A percentile compares a stretch with the other conserved stretches of the same genome.
Conservation (phyloP, 2,113 vertebrate species). For the Neomonachus schauinslandi region DNA sequence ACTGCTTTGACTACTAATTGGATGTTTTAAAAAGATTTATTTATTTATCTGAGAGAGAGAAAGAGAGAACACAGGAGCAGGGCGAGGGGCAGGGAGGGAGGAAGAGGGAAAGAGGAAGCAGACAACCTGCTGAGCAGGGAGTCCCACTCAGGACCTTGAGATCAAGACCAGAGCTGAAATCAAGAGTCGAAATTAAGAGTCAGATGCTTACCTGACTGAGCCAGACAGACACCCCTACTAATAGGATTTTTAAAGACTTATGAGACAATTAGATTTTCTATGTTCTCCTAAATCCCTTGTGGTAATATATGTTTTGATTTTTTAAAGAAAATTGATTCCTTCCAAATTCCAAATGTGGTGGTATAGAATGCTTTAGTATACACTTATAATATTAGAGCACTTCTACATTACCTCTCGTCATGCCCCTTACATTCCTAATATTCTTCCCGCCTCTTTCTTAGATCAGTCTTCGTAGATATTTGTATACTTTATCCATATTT, state of each 20-base stretch:
- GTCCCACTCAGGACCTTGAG: neutral
- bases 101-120: neutral
- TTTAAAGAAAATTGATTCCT: too few relatives aligned
- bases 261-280: too few relatives aligned
- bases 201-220: neutral
- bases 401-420: neutral
- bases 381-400: too few relatives aligned
- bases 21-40: neutral
- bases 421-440: neutral
- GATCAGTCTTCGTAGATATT: neutral
- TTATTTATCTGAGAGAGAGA: neutral
- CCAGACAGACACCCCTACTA: too few relatives aligned
- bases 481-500: neutral
- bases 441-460: neutral
- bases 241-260: too few relatives aligned
- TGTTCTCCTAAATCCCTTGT: too few relatives aligned
- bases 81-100: neutral
- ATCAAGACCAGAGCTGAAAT: neutral
- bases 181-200: neutral
- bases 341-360: too few relatives aligned
- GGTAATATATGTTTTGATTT: too few relatives aligned
- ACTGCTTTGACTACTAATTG: neutral
- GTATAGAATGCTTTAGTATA: too few relatives aligned
- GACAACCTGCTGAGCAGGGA: neutral
- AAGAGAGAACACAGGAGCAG: neutral